Conservation (phyloP, 2,113 vertebrate species). For the Pedetes capensis region DNA sequence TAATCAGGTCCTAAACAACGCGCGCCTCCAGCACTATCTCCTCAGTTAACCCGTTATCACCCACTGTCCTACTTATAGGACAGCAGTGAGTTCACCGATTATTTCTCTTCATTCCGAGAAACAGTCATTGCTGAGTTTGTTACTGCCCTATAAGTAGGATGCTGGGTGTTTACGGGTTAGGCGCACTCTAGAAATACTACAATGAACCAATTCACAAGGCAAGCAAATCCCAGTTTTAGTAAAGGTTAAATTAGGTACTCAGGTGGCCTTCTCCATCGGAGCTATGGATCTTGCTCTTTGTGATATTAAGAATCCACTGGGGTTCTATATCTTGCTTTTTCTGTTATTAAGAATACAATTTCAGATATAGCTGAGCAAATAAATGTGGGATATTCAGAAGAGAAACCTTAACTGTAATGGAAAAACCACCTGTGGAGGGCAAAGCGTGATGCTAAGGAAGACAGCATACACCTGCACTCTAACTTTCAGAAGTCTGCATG, state of each 20-base stretch:
- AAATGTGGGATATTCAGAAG: neutral
- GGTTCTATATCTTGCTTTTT: neutral
- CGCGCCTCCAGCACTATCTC: neutral
- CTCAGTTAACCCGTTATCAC: too few relatives aligned
- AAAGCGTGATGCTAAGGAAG: neutral
- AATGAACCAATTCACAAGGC: neutral
- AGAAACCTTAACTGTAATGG: neutral
- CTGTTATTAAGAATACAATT: neutral
- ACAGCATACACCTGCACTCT: neutral
- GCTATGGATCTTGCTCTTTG: neutral
- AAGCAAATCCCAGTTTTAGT: neutral
- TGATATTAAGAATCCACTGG: neutral
- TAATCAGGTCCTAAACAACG: neutral
- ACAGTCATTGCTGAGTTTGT: too few relatives aligned
- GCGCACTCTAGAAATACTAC: rapidly evolving
- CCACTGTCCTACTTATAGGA: too few relatives aligned
- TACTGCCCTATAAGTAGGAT: too few relatives aligned
- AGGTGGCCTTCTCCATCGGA: neutral
- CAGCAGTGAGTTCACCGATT: too few relatives aligned
- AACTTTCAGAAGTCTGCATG: neutral
- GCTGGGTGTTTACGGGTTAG: too few relatives aligned
- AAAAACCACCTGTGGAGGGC: neutral
- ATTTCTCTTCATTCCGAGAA: too few relatives aligned
- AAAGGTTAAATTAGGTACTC: neutral
- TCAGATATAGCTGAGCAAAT: neutral